Evolutionary conservation across 2,113 vertebrate genomes (phyloP), one percentile per base, ranked within the genome.

Genomic region (Pavo muticus): DNA sequence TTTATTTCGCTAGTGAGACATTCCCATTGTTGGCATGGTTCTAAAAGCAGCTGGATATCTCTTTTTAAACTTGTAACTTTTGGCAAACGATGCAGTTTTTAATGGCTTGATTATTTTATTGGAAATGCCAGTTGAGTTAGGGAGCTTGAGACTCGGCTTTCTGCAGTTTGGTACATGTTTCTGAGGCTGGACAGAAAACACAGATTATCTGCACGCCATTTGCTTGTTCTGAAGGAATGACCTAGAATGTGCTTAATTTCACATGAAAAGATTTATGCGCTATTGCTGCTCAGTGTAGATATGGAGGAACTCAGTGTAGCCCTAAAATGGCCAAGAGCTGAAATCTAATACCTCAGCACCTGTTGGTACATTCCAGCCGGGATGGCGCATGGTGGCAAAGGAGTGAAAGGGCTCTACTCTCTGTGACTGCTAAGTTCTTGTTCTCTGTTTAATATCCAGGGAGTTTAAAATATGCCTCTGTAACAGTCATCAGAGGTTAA

Each of bases 361-460:
- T 97, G 96, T 95, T 96, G 64, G 79, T 94, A 68, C 91, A 96
- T 96, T 97, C 95, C 89, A 73, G 56, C 48, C 75, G 76, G 52
- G 72, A 88, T 83, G 96, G 57, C 94, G 97, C 91, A 95, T 94
- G 83, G 78, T 74, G 48, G 74, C 79, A 82, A 86, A 90, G 56
- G 52, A 81, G 32, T 76, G 71, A 93, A 96, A 95, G 85, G 72
- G 83, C 84, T 64, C 42, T 74, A 3, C 47, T 80, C 39, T 60
- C 21, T 61, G 20, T 67, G 64, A 60, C 60, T 91, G 56, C 74
- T 29, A 27, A 67, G 70, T 85, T 94, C 25, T 85, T 73, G 70
- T 83, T 94, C 29, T 88, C 3, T 6, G 11, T 73, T 86, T 64
- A 60, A 74, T 79, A 56, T 60, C 16, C 47, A 71, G 10, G 0